Base-by-base conservation (phyloP, 1,140 invertebrate species). In the Plectus sambesii region DNA sequence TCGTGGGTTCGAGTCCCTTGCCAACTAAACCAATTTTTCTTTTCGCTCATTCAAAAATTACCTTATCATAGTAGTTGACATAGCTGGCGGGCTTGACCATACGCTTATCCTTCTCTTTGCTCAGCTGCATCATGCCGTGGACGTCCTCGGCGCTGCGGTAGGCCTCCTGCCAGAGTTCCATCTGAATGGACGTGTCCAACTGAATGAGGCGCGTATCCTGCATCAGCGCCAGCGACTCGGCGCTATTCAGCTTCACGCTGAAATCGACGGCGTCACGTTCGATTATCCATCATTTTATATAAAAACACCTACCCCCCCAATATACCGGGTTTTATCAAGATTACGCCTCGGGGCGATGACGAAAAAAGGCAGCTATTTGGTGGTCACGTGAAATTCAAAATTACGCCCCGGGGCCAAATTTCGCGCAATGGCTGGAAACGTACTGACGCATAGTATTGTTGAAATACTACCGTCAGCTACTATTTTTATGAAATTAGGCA, bases 1-100 rank as follows among this genome's bases (percentile, higher is more conserved):
- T n/a, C n/a, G n/a, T n/a, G 93, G 70, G 96, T 90, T 67, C 96
- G 90, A 53, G 92, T 90, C 0, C 90, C 89, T 75, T 92, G 93
- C n/a, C n/a, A n/a, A n/a, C n/a, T n/a, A n/a, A n/a, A n/a, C n/a
- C 68, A 94, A 97, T 1, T 90, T 90, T 79, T 97, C 87, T 74
- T 72, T 22, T 53, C 87, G 60, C 24, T 9, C 15, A n/a, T 38
- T 48, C 19, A 38, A 9, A 46, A 40, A 2, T 5, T 9, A 67
- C 55, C 44, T 67, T 65, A 22, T 68, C 68, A 47, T 57, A 66
- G 30, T 63, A 63, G 45, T 66, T 69, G 36, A 65, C 61, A 35
- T 59, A 69, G 35, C 59, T 67, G 5, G 61, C 53, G 17, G 69
- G 65, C 25, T 63, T 61, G 3, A 63, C 52, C 19, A 66, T 69